Percentiles rank a stretch among this genome's conserved stretches.
phyloP scores from a whole-genome alignment of 2,888 invertebrate genomes.

The Coelogynopora nodosa region DNA sequence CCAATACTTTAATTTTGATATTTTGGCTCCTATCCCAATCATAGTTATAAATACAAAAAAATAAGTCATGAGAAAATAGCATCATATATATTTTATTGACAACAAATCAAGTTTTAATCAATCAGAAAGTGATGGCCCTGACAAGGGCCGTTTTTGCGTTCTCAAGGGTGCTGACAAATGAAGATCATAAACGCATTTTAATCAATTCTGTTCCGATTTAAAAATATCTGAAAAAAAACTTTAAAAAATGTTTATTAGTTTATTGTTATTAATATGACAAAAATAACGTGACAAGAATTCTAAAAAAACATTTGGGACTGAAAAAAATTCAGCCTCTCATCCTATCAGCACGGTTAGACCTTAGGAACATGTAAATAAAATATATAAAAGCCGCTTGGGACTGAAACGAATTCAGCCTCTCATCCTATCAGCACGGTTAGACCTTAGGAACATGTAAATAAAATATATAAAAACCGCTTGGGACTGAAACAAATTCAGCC shows the following conservation, averaged over 20 bases:
- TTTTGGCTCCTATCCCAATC: background rate
- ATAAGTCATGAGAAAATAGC: background rate
- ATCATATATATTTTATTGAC: background rate
- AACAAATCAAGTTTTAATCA: background rate
- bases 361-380: background rate
- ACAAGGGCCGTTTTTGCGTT: background rate
- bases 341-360: background rate
- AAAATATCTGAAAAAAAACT: background rate
- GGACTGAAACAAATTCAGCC: background rate
- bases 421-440: background rate
- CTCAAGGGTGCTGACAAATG: background rate
- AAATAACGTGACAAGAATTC: background rate
- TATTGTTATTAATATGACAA: background rate
- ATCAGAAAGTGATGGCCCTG: background rate
- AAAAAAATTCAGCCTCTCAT: background rate
- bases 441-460: background rate
- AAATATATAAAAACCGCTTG: background rate
- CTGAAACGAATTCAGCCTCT: background rate
- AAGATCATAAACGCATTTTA: background rate
- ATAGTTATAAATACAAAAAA: background rate
- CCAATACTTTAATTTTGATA: background rate
- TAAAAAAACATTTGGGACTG: background rate
- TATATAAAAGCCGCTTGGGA: background rate
- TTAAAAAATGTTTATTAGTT: background rate
- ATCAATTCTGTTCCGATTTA: background rate